A percentile compares a stretch with the other conserved stretches of the same genome.
Evolutionary conservation across 2,797 vertebrate species (phyloP).

Genomic region (Danio aesculapii): DNA sequence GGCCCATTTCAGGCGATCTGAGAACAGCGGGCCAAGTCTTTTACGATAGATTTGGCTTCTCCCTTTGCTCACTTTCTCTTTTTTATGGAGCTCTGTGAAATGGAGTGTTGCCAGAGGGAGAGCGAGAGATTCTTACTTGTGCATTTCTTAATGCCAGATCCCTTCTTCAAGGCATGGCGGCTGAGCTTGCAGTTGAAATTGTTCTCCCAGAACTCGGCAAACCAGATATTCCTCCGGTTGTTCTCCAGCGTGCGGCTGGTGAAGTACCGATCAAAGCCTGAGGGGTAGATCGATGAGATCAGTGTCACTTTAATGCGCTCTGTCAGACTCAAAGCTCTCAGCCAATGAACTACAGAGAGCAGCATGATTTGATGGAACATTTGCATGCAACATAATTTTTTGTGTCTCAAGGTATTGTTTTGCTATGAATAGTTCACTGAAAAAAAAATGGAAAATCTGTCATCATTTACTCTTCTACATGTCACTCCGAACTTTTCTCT

Average conservation of each 20-base stretch:
- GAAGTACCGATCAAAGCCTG: constrained; percentile 98
- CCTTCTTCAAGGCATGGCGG: constrained; percentile 93
- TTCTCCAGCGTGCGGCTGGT: constrained; percentile 97
- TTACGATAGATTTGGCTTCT: constrained; percentile 51
- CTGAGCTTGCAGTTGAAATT: constrained; percentile 98
- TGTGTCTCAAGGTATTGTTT: background rate
- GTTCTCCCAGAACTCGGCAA: constrained; percentile 98
- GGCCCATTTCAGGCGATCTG: constrained; percentile 32
- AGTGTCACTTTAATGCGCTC: constrained; percentile 51
- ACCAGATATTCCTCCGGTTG: constrained; percentile 99
- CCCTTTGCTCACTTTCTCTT: constrained; percentile 19
- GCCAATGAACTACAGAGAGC: constrained; percentile 33
- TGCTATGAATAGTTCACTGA: background rate
- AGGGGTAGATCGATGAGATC: constrained; percentile 55
- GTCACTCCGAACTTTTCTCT: background rate
- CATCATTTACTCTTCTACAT: background rate
- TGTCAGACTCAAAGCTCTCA: constrained; percentile 45
- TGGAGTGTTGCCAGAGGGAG: constrained; percentile 51
- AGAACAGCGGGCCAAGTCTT: constrained; percentile 49
- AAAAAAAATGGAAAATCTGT: background rate
- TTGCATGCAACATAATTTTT: constrained; percentile 24
- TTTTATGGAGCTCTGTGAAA: constrained; percentile 65
- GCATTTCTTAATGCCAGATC: constrained; percentile 95
- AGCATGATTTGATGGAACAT: constrained; percentile 12
- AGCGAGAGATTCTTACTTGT: constrained; percentile 88